Percentiles rank a stretch among this genome's conserved stretches.
phyloP scores from a whole-genome alignment of 2,888 invertebrate species.

The Mamestra brassicae region DNA sequence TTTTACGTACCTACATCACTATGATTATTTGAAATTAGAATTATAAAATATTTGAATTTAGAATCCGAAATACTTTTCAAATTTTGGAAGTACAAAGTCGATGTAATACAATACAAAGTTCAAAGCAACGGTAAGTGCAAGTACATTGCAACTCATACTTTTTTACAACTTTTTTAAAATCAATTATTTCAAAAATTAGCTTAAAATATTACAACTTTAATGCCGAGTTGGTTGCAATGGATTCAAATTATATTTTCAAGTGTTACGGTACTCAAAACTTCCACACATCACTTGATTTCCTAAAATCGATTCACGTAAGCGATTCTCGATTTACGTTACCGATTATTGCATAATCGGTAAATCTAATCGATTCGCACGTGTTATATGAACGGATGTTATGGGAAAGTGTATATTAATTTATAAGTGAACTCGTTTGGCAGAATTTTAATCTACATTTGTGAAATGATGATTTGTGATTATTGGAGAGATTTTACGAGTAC shows the following conservation, averaged over 20 bases:
- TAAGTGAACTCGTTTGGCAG: conserved; percentile 20
- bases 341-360: conserved; percentile 56
- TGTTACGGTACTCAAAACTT: conserved; percentile 3
- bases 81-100: too few species aligned
- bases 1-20: background rate
- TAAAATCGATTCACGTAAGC: conserved; percentile 66
- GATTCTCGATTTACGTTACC: conserved; percentile 54
- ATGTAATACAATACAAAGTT: too few species aligned
- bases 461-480: conserved; percentile 7
- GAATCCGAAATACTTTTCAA: too few species aligned
- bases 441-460: conserved; percentile 2
- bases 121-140: too few species aligned
- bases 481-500: conserved; percentile 11
- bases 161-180: too few species aligned
- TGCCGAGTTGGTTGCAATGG: too few species aligned
- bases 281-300: conserved; percentile 36
- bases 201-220: too few species aligned
- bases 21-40: background rate
- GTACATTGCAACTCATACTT: too few species aligned
- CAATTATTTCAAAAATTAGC: too few species aligned
- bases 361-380: conserved; percentile 66
- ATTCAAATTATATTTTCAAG: too few species aligned
- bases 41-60: too few species aligned
- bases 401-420: conserved; percentile 35
- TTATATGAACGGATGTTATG: conserved; percentile 63